Evolutionary conservation across 2,888 invertebrate species (phyloP).

Genomic region (Chaetogeoica ovagalla): DNA sequence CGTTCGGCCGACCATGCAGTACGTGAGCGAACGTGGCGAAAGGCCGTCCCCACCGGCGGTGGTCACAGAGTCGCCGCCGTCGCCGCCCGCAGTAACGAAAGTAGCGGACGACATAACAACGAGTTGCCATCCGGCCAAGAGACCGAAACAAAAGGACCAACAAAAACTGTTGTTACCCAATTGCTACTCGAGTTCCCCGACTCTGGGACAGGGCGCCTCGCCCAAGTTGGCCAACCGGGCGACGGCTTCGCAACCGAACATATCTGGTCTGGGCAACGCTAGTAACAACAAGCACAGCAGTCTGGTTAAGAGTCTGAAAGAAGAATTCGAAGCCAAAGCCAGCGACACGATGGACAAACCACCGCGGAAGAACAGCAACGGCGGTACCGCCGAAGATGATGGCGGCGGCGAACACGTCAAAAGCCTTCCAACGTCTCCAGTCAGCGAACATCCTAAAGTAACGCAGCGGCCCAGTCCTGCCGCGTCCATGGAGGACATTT

Average conservation of each 20-base stretch:
- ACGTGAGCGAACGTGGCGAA: constrained; percentile 57
- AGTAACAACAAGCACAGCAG: constrained; percentile 64
- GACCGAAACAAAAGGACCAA: constrained; percentile 22
- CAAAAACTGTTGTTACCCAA: constrained; percentile 27
- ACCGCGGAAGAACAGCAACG: not conserved
- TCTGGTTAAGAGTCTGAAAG: constrained; percentile 81
- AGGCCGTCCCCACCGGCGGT: not conserved
- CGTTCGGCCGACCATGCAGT: constrained; percentile 60
- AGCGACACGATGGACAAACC: constrained; percentile 22
- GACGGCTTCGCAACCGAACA: constrained; percentile 38
- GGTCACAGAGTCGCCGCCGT: not conserved
- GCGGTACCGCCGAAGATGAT: not conserved
- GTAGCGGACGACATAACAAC: not conserved
- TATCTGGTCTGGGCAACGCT: constrained; percentile 57
- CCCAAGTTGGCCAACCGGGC: constrained; percentile 25
- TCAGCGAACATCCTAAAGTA: constrained; percentile 62
- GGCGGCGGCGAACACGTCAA: constrained; percentile 58
- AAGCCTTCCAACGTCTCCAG: constrained; percentile 69
- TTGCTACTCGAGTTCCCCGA: constrained; percentile 42
- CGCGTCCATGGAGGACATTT: constrained; percentile 67
- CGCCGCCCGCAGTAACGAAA: not conserved
- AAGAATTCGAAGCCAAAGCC: constrained; percentile 83
- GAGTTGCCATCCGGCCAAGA: constrained; percentile 7
- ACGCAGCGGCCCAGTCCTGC: constrained; percentile 57
- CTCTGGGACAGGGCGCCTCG: constrained; percentile 11